phyloP scores from a whole-genome alignment of 2,113 vertebrate genomes.

The Phocoena sinus region DNA sequence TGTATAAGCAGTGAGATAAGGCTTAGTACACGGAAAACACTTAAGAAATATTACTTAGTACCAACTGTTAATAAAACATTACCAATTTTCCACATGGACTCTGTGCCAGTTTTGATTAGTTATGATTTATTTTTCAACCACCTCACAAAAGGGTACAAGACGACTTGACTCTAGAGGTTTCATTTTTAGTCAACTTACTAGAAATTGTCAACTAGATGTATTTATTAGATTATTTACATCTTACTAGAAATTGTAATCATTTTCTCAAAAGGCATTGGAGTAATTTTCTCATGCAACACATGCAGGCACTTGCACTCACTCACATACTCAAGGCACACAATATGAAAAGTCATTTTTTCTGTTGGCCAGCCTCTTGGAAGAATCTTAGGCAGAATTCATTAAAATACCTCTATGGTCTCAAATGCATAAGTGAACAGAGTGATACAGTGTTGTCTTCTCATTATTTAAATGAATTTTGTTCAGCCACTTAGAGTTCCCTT shows the following conservation, averaged over 20 bases:
- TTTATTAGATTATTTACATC: not conserved
- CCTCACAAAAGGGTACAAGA: not conserved
- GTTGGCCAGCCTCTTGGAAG: not conserved
- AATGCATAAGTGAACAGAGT: slow-evolving; percentile 20
- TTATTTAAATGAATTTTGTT: not conserved
- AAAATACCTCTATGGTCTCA: not conserved
- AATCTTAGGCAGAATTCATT: not conserved
- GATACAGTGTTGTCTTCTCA: not conserved
- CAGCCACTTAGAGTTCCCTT: not conserved
- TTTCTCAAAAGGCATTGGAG: not conserved
- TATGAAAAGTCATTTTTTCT: not conserved
- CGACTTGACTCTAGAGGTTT: not conserved
- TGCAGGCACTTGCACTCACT: not conserved
- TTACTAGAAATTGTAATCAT: not conserved
- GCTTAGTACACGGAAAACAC: not conserved
- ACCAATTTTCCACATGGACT: not conserved
- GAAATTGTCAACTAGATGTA: not conserved
- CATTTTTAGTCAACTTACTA: not conserved
- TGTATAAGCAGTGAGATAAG: not conserved
- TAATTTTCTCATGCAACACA: not conserved
- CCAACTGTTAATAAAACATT: not conserved
- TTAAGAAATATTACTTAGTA: not conserved
- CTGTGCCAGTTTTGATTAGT: not conserved
- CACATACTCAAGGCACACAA: not conserved
- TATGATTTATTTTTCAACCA: not conserved